These are phyloP conservation scores for Megaleporinus macrocephalus DNA, from an alignment of 2,113 vertebrate species.

Conservation along the genomic window DNA sequence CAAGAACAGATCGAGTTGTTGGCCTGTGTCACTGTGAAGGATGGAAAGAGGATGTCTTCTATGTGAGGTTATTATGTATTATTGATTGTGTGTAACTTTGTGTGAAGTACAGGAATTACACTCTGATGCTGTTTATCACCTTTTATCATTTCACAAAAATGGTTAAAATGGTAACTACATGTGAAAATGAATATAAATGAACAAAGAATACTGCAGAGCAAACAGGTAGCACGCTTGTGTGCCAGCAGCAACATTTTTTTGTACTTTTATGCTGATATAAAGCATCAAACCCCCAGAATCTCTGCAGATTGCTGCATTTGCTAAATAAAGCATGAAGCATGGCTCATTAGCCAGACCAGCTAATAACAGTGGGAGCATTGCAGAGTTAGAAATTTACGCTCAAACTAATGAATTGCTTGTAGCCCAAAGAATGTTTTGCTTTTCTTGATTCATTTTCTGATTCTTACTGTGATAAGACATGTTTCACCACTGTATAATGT, in stretches of 20 bases:
- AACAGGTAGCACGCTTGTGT: not conserved
- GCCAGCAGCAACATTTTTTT: not conserved
- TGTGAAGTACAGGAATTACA: too few species aligned
- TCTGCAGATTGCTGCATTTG: not conserved
- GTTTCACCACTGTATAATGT: not conserved
- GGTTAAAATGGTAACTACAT: too few species aligned
- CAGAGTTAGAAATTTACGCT: slow-evolving; percentile 13
- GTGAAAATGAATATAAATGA: too few species aligned
- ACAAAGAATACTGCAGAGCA: not conserved
- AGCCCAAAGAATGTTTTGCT: slow-evolving; percentile 15
- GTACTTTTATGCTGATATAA: not conserved
- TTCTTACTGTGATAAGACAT: not conserved
- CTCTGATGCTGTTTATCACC: too few species aligned
- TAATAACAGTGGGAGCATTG: not conserved
- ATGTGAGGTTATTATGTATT: too few species aligned
- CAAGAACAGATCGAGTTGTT: too few species aligned
- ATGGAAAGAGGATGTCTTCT: too few species aligned
- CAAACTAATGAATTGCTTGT: slow-evolving; percentile 26
- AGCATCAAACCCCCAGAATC: not conserved
- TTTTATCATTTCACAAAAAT: too few species aligned
- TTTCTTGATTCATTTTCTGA: not conserved
- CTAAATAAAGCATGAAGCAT: not conserved
- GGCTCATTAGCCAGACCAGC: slow-evolving; percentile 28
- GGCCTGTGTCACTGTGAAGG: too few species aligned
- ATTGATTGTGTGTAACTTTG: too few species aligned